Evolutionary conservation across 1,140 invertebrate genomes (phyloP).

Genomic region (Lepidurus packardi): DNA sequence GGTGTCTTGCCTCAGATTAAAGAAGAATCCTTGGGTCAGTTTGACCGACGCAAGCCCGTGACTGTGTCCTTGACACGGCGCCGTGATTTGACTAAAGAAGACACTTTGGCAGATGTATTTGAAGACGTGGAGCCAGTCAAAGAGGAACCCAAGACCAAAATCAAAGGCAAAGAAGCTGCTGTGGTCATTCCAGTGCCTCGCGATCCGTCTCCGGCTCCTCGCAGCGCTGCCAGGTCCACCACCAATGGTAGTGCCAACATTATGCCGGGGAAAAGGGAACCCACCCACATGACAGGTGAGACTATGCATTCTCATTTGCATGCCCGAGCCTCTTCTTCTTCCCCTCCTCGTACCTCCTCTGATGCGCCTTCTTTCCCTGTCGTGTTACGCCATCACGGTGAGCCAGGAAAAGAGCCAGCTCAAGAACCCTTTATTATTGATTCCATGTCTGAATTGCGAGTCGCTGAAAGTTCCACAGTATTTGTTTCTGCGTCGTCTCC

Average conservation of each 20-base stretch:
- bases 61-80: slow-evolving; percentile 22
- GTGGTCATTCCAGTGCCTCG: background rate
- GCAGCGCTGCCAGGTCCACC: background rate
- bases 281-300: slow-evolving; percentile 25
- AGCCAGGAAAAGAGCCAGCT: background rate
- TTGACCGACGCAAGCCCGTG: slow-evolving; percentile 24
- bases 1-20: background rate
- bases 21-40: slow-evolving; percentile 13
- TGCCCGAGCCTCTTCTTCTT: slow-evolving; percentile 23
- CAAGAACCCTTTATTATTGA: slow-evolving; percentile 1
- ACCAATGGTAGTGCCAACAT: background rate
- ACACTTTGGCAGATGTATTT: background rate
- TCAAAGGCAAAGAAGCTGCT: slow-evolving; percentile 26
- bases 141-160: slow-evolving; percentile 1
- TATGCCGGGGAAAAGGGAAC: background rate
- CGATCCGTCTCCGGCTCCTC: slow-evolving; percentile 12
- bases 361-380: slow-evolving; percentile 24
- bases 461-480: background rate
- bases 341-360: slow-evolving; percentile 21
- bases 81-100: slow-evolving; percentile 5
- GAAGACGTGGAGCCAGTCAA: slow-evolving; percentile 11
- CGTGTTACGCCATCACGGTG: background rate
- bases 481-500: slow-evolving; percentile 10
- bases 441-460: slow-evolving; percentile 21
- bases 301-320: slow-evolving; percentile 24